Evolutionary conservation across 2,888 invertebrate species (phyloP), one percentile per base, ranked within the genome.

Genomic region (Cistogaster globosa): DNA sequence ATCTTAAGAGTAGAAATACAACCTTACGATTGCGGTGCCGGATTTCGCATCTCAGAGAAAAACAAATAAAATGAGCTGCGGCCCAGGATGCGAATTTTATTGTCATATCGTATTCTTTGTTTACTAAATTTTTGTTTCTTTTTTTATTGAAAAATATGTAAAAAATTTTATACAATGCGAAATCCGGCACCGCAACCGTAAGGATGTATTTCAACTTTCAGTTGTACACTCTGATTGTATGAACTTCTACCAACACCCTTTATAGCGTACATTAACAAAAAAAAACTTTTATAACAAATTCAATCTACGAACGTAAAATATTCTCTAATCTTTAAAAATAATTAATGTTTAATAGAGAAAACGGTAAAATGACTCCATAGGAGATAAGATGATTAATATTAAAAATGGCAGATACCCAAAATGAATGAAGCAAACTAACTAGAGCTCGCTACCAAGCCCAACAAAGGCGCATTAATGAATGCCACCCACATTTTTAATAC

Each of bases 351-450:
- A 62, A 60, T 77, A 77, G 51, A 58, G 63, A 65, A 72, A 81
- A 81, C 22, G 75, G 63, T 65, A 65, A 72, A 75, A 77, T 42
- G 68, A 77, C 77, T 77, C 82, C 69, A 58, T 68, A 74, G 81
- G 77, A 84, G 82, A 84, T 84, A 78, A 78, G 77, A 82, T 84
- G 82, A 82, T 84, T 84, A 84, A 82, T 84, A 81, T 76, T 72
- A 82, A 84, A 84, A 69, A 82, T 78, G 82, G 82, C 84, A 84
- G 81, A 77, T 84, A 84, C 84, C 84, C 82, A 82, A 84, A 84
- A 51, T 69, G 68, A 80, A 71, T 48, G 79, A 75, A 62, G 18
- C 65, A 63, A 76, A 68, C 20, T n/a, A 68, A 48, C 36, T 65
- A 32, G 38, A 72, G 51, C 58, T 67, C 58, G 26, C 51, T 67